phyloP scores from a whole-genome alignment of 2,888 invertebrate genomes.

The Copidosoma aretas region DNA sequence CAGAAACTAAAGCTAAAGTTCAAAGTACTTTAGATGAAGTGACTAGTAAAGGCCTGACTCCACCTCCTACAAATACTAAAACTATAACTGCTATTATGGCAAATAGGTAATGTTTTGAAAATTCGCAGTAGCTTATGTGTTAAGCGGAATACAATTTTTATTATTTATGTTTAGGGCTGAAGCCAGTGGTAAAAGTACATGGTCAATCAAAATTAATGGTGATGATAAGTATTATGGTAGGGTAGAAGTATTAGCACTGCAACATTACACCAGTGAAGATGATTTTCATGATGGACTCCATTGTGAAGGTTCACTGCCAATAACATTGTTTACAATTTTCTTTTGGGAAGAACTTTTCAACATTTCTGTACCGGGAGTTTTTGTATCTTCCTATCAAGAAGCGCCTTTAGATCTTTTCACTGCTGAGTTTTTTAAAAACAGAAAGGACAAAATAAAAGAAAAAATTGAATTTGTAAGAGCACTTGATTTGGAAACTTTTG shows the following conservation, averaged over 20 bases:
- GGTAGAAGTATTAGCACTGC: constrained; percentile 53
- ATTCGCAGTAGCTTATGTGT: constrained; percentile 1
- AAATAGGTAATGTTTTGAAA: constrained; percentile 31
- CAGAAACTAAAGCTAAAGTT: constrained; percentile 41
- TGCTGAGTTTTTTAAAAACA: constrained; percentile 71
- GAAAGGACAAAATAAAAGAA: constrained; percentile 68
- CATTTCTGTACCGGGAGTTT: constrained; percentile 68
- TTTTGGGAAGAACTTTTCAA: constrained; percentile 83
- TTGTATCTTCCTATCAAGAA: constrained; percentile 71
- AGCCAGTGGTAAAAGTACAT: constrained; percentile 49
- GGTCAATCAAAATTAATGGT: constrained; percentile 45
- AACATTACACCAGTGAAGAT: constrained; percentile 45
- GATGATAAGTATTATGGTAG: constrained; percentile 44
- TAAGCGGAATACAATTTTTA: constrained; percentile 11
- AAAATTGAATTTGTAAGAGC: constrained; percentile 62
- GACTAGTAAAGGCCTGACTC: constrained; percentile 19
- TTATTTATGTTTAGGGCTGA: constrained; percentile 19
- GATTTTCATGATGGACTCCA: constrained; percentile 64
- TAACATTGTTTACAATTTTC: constrained; percentile 70
- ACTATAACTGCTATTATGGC: constrained; percentile 34
- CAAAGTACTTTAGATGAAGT: constrained; percentile 21
- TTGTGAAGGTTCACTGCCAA: constrained; percentile 73
- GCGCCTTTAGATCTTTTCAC: constrained; percentile 77
- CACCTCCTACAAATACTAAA: constrained; percentile 4
- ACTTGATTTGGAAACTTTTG: constrained; percentile 60